Evolutionary conservation across 2,888 invertebrate genomes (phyloP).

Genomic region (Chorisops tibialis): DNA sequence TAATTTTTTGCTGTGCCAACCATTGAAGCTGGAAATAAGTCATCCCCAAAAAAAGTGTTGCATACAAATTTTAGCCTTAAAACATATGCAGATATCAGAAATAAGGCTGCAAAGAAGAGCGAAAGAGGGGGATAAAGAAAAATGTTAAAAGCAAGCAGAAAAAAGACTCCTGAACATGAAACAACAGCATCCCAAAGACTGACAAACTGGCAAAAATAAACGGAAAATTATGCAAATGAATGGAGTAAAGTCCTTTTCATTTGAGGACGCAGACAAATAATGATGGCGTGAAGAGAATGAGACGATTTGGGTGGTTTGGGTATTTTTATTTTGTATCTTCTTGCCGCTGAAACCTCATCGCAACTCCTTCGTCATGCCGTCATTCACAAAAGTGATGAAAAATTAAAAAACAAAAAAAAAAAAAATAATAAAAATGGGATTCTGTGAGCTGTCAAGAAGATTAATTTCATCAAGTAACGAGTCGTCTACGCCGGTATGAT

Average conservation of each 20-base stretch:
- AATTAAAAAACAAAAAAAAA: neutral
- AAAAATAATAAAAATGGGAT: neutral
- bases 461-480: too few species aligned
- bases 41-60: too few species aligned
- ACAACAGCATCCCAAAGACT: neutral
- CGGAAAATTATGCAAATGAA: slow-evolving; percentile 25
- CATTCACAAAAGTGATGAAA: slow-evolving; percentile 3
- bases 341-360: neutral
- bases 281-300: slow-evolving; percentile 1
- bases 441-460: neutral
- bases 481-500: too few species aligned
- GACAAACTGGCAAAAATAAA: slow-evolving; percentile 18
- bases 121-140: too few species aligned
- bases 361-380: neutral
- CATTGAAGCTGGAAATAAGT: too few species aligned
- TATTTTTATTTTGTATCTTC: slow-evolving; percentile 6
- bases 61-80: too few species aligned
- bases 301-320: slow-evolving; percentile 11
- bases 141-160: too few species aligned
- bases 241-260: slow-evolving; percentile 22
- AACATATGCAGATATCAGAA: too few species aligned
- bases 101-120: too few species aligned
- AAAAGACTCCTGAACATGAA: too few species aligned
- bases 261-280: slow-evolving; percentile 10
- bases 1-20: too few species aligned